Evolutionary conservation across 2,888 invertebrate species (phyloP).

Genomic region (Lasioglossum leucozonium): DNA sequence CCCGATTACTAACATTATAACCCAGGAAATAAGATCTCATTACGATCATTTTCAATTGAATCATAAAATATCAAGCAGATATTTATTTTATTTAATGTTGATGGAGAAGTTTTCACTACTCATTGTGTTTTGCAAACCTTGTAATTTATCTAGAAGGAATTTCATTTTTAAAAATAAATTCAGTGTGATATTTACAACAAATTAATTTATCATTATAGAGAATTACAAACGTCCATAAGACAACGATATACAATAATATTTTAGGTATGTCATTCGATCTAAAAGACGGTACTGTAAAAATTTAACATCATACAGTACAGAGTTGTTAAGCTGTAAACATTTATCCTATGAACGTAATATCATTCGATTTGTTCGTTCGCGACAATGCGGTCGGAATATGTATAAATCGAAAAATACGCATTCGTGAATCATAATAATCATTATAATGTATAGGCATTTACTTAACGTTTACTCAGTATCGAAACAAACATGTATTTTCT

Average conservation of each 20-base stretch:
- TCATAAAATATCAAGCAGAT: too few relatives aligned
- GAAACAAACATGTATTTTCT: neutral
- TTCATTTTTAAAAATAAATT: neutral
- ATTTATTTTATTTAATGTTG: too few relatives aligned
- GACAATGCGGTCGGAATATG: slow-evolving; percentile 1
- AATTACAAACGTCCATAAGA: slow-evolving; percentile 65
- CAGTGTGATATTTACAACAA: slow-evolving; percentile 53
- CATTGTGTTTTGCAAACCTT: neutral
- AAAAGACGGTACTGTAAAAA: slow-evolving; percentile 29
- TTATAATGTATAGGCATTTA: neutral
- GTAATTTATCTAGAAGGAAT: neutral
- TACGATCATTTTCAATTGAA: neutral
- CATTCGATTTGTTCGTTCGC: neutral
- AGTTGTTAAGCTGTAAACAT: slow-evolving; percentile 18
- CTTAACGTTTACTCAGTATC: neutral
- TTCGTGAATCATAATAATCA: neutral
- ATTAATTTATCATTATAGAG: slow-evolving; percentile 58
- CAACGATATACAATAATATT: slow-evolving; percentile 59
- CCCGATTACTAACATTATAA: neutral
- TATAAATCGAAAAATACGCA: slow-evolving; percentile 1
- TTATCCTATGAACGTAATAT: slow-evolving; percentile 9
- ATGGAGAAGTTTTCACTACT: neutral
- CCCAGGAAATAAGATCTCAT: neutral
- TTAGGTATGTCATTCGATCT: slow-evolving; percentile 12
- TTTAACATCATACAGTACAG: slow-evolving; percentile 19